phyloP scores from a whole-genome alignment of 2,888 invertebrate species.

The Rotaria magnacalcarata region DNA sequence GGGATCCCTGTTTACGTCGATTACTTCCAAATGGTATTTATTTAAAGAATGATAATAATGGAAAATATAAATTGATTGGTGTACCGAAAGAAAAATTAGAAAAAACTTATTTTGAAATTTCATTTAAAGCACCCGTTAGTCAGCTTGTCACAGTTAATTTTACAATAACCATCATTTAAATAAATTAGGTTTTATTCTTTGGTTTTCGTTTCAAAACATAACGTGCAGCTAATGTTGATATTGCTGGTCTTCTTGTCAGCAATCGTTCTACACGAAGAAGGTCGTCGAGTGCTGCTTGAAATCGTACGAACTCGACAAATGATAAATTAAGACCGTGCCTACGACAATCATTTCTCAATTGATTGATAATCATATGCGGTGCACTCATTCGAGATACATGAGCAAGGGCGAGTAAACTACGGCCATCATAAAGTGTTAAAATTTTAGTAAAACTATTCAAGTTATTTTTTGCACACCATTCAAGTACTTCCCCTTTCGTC shows the following conservation, averaged over 20 bases:
- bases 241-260: neutral
- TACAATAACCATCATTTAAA: neutral
- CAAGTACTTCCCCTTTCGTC: neutral
- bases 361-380: neutral
- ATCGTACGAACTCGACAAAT: neutral
- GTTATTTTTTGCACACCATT: neutral
- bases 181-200: neutral
- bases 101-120: neutral
- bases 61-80: too few species aligned
- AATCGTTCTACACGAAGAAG: neutral
- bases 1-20: neutral
- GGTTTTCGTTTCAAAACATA: neutral
- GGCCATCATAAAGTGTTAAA: slow-evolving; percentile 7
- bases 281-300: slow-evolving; percentile 4
- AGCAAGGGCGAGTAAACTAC: neutral
- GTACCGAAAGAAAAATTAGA: neutral
- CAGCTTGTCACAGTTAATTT: neutral
- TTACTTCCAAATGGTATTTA: neutral
- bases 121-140: neutral
- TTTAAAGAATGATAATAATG: neutral
- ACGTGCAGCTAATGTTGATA: neutral
- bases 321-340: neutral
- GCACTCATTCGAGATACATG: neutral
- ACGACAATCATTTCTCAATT: slow-evolving; percentile 1
- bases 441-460: neutral